These are phyloP conservation scores for Pseudomyrmex gracilis DNA, from an alignment of 1,140 invertebrate species.

Conservation along the genomic window DNA sequence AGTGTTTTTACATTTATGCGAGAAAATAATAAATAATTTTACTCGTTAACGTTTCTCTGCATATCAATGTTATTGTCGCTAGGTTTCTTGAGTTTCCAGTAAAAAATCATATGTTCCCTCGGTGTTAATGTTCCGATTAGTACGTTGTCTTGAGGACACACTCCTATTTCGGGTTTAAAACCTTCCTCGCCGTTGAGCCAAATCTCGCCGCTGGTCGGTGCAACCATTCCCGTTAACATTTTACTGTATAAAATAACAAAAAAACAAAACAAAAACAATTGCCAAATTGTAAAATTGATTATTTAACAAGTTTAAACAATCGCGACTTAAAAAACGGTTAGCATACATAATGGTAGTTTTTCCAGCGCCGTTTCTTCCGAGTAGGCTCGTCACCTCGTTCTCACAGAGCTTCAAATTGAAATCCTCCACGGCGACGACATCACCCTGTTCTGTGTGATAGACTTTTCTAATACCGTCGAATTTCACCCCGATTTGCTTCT, in stretches of 20 bases:
- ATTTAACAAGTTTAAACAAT: neutral
- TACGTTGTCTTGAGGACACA: constrained; percentile 94
- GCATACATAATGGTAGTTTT: constrained; percentile 93
- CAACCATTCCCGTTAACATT: constrained; percentile 88
- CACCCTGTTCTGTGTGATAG: constrained; percentile 80
- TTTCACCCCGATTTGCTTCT: constrained; percentile 84
- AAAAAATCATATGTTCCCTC: constrained; percentile 92
- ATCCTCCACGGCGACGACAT: constrained; percentile 88
- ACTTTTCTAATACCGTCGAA: constrained; percentile 85
- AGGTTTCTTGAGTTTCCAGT: constrained; percentile 90
- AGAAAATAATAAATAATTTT: constrained; percentile 41
- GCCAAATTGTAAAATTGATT: neutral
- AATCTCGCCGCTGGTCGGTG: constrained; percentile 87
- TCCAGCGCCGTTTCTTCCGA: constrained; percentile 94
- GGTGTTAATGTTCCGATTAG: constrained; percentile 92
- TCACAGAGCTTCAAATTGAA: constrained; percentile 90
- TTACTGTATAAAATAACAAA: constrained; percentile 83
- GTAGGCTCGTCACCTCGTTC: constrained; percentile 89
- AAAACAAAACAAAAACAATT: neutral
- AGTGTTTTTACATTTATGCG: neutral
- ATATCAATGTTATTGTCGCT: constrained; percentile 78
- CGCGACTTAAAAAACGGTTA: constrained; percentile 28
- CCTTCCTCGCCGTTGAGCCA: constrained; percentile 81
- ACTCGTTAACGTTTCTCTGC: constrained; percentile 85
- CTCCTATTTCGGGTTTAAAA: constrained; percentile 87